Conservation (phyloP, 23 tunicate species). For the Ascidia mentula region DNA sequence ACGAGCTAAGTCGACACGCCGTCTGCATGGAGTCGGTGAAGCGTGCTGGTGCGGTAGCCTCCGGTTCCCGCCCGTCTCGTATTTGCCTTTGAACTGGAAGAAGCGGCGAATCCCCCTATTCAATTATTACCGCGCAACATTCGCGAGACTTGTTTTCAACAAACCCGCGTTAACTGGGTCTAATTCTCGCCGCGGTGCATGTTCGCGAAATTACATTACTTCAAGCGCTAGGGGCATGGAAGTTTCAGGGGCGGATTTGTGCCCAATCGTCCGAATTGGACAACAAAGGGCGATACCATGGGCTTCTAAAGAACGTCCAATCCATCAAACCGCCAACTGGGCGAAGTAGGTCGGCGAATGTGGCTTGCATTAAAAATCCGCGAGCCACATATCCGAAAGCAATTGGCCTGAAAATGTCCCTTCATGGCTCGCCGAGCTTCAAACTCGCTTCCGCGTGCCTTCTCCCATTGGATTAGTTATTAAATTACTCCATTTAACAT, state of each 20-base stretch:
- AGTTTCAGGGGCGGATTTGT: neutral
- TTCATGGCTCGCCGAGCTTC: neutral
- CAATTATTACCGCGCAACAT: too few species aligned
- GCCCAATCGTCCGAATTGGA: neutral
- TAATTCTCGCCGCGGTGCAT: too few species aligned
- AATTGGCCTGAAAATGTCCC: neutral
- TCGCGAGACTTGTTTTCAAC: too few species aligned
- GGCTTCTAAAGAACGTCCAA: neutral
- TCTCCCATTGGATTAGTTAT: too few species aligned
- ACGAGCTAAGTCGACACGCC: neutral
- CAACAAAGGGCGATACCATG: neutral
- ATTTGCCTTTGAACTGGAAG: neutral
- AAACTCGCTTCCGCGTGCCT: too few species aligned
- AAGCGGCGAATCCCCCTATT: too few species aligned
- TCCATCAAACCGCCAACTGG: neutral
- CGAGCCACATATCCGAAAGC: slow-evolving; percentile 1
- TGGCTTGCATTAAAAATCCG: neutral
- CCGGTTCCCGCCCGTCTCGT: neutral
- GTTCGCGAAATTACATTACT: neutral
- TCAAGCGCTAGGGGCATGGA: slow-evolving; percentile 10
- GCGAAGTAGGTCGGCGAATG: neutral
- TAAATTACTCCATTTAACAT: neutral
- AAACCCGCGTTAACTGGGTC: too few species aligned
- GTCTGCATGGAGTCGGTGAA: neutral
- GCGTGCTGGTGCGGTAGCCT: slow-evolving; percentile 3